Evolutionary conservation across 2,113 vertebrate genomes (phyloP).

Genomic region (Pardalotus punctatus): DNA sequence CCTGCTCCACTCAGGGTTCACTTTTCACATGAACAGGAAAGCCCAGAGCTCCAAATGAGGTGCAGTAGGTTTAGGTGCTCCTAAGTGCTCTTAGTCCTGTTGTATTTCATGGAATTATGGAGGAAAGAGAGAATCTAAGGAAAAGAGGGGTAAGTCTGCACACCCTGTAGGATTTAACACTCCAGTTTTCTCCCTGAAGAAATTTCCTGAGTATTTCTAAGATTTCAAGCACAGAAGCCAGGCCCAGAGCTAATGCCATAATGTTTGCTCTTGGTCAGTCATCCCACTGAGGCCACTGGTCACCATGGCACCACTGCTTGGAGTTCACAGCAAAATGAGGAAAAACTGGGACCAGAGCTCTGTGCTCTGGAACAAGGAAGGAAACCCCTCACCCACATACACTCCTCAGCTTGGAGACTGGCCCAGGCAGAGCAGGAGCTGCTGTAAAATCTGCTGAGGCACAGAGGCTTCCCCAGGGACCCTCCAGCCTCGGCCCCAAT

Average conservation of each 20-base stretch:
- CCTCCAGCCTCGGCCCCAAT: background rate
- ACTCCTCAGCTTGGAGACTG: accelerated
- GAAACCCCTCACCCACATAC: background rate
- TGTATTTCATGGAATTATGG: background rate
- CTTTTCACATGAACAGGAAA: background rate
- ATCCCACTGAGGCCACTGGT: background rate
- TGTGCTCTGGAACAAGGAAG: background rate
- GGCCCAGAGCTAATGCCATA: background rate
- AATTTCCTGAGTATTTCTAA: background rate
- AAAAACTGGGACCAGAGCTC: accelerated
- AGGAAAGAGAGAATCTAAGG: background rate
- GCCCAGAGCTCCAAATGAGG: background rate
- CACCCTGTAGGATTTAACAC: background rate
- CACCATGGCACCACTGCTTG: background rate
- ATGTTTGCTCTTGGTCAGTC: accelerated
- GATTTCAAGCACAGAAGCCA: background rate
- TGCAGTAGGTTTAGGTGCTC: background rate
- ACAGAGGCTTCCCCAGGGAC: accelerated
- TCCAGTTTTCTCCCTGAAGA: background rate
- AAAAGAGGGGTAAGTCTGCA: background rate
- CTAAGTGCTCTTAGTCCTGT: background rate
- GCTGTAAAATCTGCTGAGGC: background rate
- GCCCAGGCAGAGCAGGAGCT: background rate
- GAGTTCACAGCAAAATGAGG: background rate
- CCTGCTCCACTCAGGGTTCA: accelerated